Conservation (phyloP, 2,888 invertebrate species). For the Hyppa rectilinea region DNA sequence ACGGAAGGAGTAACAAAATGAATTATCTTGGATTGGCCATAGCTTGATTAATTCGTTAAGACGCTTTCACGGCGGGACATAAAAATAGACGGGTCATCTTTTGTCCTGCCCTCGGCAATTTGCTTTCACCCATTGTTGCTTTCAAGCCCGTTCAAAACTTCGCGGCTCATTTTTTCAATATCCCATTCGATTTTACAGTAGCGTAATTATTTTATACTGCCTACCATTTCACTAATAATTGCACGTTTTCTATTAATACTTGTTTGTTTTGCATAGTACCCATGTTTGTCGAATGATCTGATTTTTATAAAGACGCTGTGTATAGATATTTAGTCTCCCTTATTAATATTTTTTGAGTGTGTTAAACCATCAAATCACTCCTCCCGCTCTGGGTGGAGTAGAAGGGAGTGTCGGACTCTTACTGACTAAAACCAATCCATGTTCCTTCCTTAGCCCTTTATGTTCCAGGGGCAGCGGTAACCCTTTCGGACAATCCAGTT, state of each 20-base stretch:
- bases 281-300: background rate
- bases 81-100: constrained; percentile 79
- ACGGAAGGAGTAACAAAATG: constrained; percentile 76
- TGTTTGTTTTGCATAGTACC: background rate
- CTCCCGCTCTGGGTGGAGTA: too few relatives aligned
- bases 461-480: too few relatives aligned
- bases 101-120: constrained; percentile 75
- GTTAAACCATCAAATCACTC: too few relatives aligned
- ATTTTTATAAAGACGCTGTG: background rate
- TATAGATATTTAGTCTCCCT: background rate
- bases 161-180: constrained; percentile 61
- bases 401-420: too few relatives aligned
- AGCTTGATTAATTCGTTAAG: constrained; percentile 83
- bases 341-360: too few relatives aligned
- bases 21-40: constrained; percentile 74
- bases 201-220: constrained; percentile 47
- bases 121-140: constrained; percentile 81
- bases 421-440: too few relatives aligned
- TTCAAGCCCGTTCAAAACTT: constrained; percentile 63
- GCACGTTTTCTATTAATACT: constrained; percentile 19
- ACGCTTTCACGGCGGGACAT: constrained; percentile 77
- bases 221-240: constrained; percentile 18
- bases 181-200: constrained; percentile 46
- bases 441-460: too few relatives aligned
- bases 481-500: too few relatives aligned